Evolutionary conservation across 2,888 invertebrate species (phyloP).

Genomic region (Calameuta filiformis): DNA sequence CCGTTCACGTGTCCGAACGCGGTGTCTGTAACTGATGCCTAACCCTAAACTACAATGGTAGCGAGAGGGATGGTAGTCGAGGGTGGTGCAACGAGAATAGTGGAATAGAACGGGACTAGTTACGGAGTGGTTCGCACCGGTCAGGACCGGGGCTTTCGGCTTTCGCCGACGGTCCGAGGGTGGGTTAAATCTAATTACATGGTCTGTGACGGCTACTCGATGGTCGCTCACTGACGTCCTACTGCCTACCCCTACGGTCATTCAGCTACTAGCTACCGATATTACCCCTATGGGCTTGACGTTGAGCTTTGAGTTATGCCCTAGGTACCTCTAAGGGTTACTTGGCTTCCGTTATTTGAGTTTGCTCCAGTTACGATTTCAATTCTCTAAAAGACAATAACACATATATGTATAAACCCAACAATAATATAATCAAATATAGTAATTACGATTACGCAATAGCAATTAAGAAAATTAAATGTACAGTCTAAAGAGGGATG

Average conservation of each 20-base stretch:
- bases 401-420: too few species aligned
- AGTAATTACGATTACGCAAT: background rate
- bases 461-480: background rate
- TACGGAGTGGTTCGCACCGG: background rate
- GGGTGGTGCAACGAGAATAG: slow-evolving; percentile 10
- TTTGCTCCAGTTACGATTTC: background rate
- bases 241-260: slow-evolving; percentile 36
- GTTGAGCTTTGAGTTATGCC: slow-evolving; percentile 44
- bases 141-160: slow-evolving; percentile 20
- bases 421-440: background rate
- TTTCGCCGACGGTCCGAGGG: slow-evolving; percentile 28
- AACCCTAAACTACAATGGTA: slow-evolving; percentile 40
- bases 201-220: slow-evolving; percentile 61
- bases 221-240: slow-evolving; percentile 39
- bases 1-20: slow-evolving; percentile 39
- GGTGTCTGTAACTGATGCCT: slow-evolving; percentile 49
- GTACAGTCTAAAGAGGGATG: background rate
- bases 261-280: slow-evolving; percentile 47
- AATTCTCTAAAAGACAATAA: background rate
- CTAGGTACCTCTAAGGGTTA: slow-evolving; percentile 15
- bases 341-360: background rate
- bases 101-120: slow-evolving; percentile 9
- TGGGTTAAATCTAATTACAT: slow-evolving; percentile 62
- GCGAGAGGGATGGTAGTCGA: slow-evolving; percentile 2
- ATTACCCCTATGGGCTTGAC: slow-evolving; percentile 46